Conservation (phyloP, 2,113 vertebrate genomes). For the Platichthys stellatus region DNA sequence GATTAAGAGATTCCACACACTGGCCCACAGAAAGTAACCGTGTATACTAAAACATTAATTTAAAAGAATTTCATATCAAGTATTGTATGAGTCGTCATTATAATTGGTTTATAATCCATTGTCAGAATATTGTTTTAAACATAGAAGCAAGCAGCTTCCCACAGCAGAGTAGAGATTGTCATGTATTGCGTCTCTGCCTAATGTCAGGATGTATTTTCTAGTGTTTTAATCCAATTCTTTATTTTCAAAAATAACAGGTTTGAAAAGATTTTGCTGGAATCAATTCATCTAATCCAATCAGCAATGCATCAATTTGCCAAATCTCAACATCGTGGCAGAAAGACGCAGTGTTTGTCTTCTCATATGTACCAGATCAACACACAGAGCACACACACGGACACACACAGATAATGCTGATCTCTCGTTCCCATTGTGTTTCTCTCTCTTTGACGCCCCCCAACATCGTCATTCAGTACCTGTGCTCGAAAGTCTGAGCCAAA, state of each 20-base stretch:
- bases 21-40: no score
- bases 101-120: not conserved
- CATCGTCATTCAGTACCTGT: constrained; percentile 52
- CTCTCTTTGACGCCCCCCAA: constrained; percentile 35
- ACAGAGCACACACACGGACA: not conserved
- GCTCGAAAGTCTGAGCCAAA: constrained; percentile 56
- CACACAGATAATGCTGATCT: constrained; percentile 21
- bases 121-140: no score
- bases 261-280: not conserved
- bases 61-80: not conserved
- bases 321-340: not conserved
- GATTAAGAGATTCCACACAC: no score
- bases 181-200: no score
- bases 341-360: not conserved
- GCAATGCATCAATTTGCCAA: not conserved
- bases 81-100: not conserved
- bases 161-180: no score
- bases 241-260: not conserved
- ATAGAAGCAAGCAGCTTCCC: no score
- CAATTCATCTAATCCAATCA: not conserved
- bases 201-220: no score
- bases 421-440: constrained; percentile 49
- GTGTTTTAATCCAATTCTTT: no score
- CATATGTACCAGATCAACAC: not conserved
- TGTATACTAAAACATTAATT: no score